Evolutionary conservation across 2,888 invertebrate genomes (phyloP).

Genomic region (Nemoura dubitans): DNA sequence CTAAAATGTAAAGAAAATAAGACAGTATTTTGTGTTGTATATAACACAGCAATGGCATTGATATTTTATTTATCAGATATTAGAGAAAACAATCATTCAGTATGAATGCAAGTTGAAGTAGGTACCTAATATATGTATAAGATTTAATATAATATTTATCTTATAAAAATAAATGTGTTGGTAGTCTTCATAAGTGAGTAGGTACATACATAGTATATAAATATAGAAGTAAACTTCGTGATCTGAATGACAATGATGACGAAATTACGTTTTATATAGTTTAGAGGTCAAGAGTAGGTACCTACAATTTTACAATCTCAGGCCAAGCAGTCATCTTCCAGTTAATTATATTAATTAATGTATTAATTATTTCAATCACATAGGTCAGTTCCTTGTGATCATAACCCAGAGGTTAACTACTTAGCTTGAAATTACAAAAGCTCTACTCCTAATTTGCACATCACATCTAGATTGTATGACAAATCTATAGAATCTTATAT

Average conservation of each 20-base stretch:
- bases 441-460: background rate
- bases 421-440: background rate
- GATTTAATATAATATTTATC: background rate
- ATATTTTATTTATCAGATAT: too few species aligned
- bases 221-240: background rate
- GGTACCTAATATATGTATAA: too few species aligned
- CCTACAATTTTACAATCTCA: background rate
- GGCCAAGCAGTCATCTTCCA: background rate
- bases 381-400: background rate
- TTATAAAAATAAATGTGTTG: background rate
- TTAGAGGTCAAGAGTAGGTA: too few species aligned
- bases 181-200: background rate
- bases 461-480: background rate
- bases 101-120: background rate
- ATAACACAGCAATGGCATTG: too few species aligned
- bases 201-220: background rate
- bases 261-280: too few species aligned
- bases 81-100: background rate
- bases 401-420: background rate
- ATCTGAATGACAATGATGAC: background rate
- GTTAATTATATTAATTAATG: too few species aligned
- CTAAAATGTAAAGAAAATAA: too few species aligned
- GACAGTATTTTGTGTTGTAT: too few species aligned
- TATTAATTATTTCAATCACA: too few species aligned
- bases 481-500: background rate